phyloP scores from a whole-genome alignment of 2,797 vertebrate species.

The Helicolenus hilgendorfi region DNA sequence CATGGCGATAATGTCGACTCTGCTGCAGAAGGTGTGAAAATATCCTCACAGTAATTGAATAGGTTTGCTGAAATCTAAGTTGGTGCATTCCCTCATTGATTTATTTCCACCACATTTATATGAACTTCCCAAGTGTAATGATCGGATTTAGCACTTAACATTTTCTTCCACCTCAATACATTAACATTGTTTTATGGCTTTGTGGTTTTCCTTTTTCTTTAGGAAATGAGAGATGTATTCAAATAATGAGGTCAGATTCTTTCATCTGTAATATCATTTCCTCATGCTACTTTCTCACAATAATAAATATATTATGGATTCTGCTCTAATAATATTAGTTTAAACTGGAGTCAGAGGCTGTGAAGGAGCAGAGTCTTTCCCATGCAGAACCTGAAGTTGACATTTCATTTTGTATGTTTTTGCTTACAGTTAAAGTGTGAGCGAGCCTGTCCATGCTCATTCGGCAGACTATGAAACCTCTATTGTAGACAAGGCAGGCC shows the following conservation, averaged over 20 bases:
- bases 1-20: neutral
- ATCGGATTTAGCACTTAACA: constrained; percentile 74
- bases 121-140: constrained; percentile 64
- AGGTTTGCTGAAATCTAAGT: constrained; percentile 71
- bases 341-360: constrained; percentile 1
- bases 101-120: constrained; percentile 78
- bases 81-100: constrained; percentile 77
- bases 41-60: constrained; percentile 68
- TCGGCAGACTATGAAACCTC: constrained; percentile 35
- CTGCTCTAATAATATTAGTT: constrained; percentile 11
- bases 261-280: constrained; percentile 25
- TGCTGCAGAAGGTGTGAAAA: constrained; percentile 68
- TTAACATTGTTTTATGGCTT: constrained; percentile 74
- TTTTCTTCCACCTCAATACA: constrained; percentile 75
- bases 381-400: neutral
- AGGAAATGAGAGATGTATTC: constrained; percentile 21
- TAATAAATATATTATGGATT: constrained; percentile 4
- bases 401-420: constrained; percentile 41
- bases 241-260: constrained; percentile 27
- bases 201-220: constrained; percentile 52
- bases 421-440: constrained; percentile 23
- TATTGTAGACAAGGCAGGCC: constrained; percentile 34
- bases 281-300: neutral
- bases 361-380: neutral
- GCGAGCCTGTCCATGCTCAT: constrained; percentile 9